Evolutionary conservation across 1,140 invertebrate genomes (phyloP).

Genomic region (Agrilus planipennis): DNA sequence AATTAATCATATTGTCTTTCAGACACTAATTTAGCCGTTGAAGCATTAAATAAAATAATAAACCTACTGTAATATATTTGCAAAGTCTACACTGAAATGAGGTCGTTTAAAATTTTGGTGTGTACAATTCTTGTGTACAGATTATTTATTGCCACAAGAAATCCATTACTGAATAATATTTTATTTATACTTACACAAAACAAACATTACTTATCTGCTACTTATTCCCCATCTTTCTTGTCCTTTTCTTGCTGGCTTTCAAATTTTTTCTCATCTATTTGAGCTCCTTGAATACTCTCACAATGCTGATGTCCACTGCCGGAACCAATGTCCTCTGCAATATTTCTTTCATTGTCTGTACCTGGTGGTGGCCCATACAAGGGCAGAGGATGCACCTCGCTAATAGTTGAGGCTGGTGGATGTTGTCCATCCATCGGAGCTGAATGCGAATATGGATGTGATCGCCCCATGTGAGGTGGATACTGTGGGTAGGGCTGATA

Average conservation of each 20-base stretch:
- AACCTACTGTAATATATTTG: constrained; percentile 32
- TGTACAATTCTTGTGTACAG: neutral
- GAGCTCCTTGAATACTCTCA: too few relatives aligned
- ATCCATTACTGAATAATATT: too few relatives aligned
- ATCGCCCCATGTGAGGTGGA: constrained; percentile 38
- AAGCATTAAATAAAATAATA: constrained; percentile 26
- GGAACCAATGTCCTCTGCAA: constrained; percentile 3
- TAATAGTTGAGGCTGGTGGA: constrained; percentile 11
- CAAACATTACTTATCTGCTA: too few relatives aligned
- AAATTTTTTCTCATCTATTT: too few relatives aligned
- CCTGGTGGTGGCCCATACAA: constrained; percentile 13
- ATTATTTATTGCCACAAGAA: neutral
- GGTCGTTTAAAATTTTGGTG: neutral
- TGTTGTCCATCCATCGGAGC: constrained; percentile 16
- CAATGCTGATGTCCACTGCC: too few relatives aligned
- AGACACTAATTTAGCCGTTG: constrained; percentile 20
- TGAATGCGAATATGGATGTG: constrained; percentile 36
- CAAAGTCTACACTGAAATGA: too few relatives aligned
- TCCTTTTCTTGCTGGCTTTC: too few relatives aligned
- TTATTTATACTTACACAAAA: too few relatives aligned
- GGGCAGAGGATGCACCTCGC: constrained; percentile 11
- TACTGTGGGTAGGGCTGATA: constrained; percentile 50
- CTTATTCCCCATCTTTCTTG: too few relatives aligned
- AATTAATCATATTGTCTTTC: constrained; percentile 8
- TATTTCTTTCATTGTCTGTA: constrained; percentile 7